Conservation (phyloP, 2,113 vertebrate species). For the Grus americana region DNA sequence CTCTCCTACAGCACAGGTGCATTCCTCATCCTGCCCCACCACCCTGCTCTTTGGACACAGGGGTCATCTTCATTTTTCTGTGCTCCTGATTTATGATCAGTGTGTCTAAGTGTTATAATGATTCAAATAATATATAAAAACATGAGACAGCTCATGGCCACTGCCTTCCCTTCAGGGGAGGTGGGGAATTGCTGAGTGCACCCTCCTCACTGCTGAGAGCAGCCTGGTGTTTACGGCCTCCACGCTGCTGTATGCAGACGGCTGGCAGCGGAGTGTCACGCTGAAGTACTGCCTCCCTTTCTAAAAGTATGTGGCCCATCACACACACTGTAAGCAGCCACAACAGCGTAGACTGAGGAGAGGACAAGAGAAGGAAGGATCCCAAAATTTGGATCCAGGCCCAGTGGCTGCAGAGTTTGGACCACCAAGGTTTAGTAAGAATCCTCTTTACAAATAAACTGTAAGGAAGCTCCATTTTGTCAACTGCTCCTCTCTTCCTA, state of each 20-base stretch:
- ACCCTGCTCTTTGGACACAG: slow-evolving; percentile 2
- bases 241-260: neutral
- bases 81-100: slow-evolving; percentile 35
- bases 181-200: neutral
- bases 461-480: neutral
- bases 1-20: slow-evolving; percentile 31
- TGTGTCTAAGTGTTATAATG: slow-evolving; percentile 19
- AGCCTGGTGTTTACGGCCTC: neutral
- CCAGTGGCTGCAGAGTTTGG: neutral
- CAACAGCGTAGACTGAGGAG: neutral
- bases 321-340: neutral
- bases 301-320: neutral
- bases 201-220: neutral
- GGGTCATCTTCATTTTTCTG: slow-evolving; percentile 47
- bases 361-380: neutral
- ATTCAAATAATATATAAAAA: slow-evolving; percentile 38
- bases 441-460: neutral
- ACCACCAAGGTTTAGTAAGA: neutral
- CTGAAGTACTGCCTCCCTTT: neutral
- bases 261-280: neutral
- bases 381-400: neutral
- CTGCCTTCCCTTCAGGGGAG: neutral
- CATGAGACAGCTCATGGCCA: neutral
- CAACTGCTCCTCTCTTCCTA: neutral
- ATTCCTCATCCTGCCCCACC: slow-evolving; percentile 23